Evolutionary conservation across 2,797 vertebrate genomes (phyloP).

Genomic region (Hypotaenidia okinawae): DNA sequence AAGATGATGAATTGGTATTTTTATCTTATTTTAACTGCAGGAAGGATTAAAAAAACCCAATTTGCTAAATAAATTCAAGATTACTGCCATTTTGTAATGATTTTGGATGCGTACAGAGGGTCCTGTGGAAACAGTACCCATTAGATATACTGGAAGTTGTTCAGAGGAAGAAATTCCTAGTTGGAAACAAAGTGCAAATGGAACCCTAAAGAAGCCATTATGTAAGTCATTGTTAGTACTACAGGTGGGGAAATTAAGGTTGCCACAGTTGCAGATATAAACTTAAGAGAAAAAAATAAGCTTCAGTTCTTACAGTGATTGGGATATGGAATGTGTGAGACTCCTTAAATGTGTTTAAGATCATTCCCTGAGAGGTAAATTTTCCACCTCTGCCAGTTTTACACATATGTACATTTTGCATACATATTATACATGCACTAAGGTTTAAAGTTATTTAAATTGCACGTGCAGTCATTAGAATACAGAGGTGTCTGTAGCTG

Average conservation of each 20-base stretch:
- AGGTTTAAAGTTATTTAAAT: slow-evolving; percentile 50
- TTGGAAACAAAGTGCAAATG: slow-evolving; percentile 23
- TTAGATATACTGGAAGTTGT: neutral
- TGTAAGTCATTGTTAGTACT: neutral
- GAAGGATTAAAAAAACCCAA: neutral
- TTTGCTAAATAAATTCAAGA: slow-evolving; percentile 8
- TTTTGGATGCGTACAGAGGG: neutral
- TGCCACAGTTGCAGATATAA: neutral
- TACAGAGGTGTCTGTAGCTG: slow-evolving; percentile 69
- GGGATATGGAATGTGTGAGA: slow-evolving; percentile 47
- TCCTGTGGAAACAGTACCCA: neutral
- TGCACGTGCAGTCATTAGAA: slow-evolving; percentile 59
- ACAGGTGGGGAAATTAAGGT: neutral
- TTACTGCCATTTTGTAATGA: neutral
- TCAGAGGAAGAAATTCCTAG: neutral
- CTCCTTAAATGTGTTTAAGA: slow-evolving; percentile 40
- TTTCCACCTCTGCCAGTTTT: slow-evolving; percentile 66
- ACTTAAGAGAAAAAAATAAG: neutral
- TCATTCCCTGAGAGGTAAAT: slow-evolving; percentile 68
- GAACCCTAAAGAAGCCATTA: slow-evolving; percentile 6
- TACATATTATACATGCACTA: slow-evolving; percentile 68
- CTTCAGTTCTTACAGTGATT: neutral
- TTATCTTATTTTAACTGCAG: slow-evolving; percentile 21
- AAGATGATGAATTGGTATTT: neutral
- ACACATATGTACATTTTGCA: slow-evolving; percentile 65